Evolutionary conservation across 2,888 invertebrate species (phyloP), one percentile per base, ranked within the genome.

Genomic region (Dryadula phaetusa): DNA sequence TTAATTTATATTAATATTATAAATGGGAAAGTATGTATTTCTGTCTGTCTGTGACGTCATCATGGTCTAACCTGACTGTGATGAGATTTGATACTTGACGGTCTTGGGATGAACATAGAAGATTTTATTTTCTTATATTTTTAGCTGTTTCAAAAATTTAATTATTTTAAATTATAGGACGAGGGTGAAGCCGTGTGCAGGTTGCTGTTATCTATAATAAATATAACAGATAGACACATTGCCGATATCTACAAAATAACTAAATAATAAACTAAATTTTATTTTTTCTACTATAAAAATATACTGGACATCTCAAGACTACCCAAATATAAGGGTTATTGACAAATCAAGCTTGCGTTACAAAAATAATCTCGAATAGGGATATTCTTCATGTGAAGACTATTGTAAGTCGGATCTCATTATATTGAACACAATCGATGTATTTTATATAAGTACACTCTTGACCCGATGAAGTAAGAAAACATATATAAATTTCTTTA

Each of bases 381-480:
- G 52, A 56, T 22, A n/a, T 40, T 40, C 6, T 3, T 25, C n/a
- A 14, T n/a, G 32, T 60, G 28, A 32, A 28, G 32, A 32, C 44
- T 60, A 60, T 46, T 60, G 42, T 60, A 44, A 42, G 12, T 12
- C 42, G 28, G 60, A 44, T 28, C 58, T 60, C 44, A 44, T 60
- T 60, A 60, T 60, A 12, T 12, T n/a, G 18, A 14, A 18, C 14
- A 12, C 28, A 42, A 60, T 32, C 52, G 52, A 44, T 6, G 20
- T 42, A 3, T 44, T 25, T 42, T 22, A 16, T 32, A 28, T 8
- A 40, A 56, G 40, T 40, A 40, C 22, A 10, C 22, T 16, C 8
- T 22, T 20, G 8, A 40, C 20, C 14, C 2, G 22, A 40, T 56
- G 16, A 22, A 18, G 7, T 18, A 34, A 32, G 53, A 34, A 53